Percentiles rank a stretch among this genome's conserved stretches.
phyloP scores from a whole-genome alignment of 2,888 invertebrate genomes.

The Rugalucina vietnamica region DNA sequence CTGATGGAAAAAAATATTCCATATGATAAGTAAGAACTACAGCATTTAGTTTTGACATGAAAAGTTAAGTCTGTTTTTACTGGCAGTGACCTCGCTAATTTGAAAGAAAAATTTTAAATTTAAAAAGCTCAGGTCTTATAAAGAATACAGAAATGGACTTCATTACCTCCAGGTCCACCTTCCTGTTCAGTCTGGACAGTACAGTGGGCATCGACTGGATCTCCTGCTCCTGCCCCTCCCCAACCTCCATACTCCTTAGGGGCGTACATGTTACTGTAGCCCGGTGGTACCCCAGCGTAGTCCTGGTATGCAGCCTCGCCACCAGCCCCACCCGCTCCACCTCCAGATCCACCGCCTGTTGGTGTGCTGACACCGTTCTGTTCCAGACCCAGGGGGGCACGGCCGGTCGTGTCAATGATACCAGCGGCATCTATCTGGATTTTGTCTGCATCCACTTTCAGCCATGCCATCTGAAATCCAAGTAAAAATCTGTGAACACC shows the following conservation, averaged over 20 bases:
- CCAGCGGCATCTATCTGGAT: conserved; percentile 73
- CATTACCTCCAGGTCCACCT: conserved; percentile 70
- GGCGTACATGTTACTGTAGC: conserved; percentile 68
- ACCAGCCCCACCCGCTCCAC: conserved; percentile 68
- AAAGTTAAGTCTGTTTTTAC: too few species aligned
- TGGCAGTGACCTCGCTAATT: too few species aligned
- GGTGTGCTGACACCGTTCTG: conserved; percentile 60
- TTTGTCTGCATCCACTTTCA: conserved; percentile 56
- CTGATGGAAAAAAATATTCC: too few species aligned
- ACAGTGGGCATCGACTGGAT: conserved; percentile 51
- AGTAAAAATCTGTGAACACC: too few species aligned
- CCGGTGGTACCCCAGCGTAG: conserved; percentile 67
- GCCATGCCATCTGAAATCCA: conserved; percentile 66
- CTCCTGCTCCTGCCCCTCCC: conserved; percentile 72
- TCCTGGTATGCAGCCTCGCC: conserved; percentile 63
- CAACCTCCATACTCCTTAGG: conserved; percentile 70
- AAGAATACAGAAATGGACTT: too few species aligned
- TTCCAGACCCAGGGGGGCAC: conserved; percentile 55
- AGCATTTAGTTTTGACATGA: too few species aligned
- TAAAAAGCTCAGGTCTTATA: too few species aligned
- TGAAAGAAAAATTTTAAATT: too few species aligned
- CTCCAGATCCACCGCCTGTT: conserved; percentile 69
- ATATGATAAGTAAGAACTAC: too few species aligned
- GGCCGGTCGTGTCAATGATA: conserved; percentile 64
- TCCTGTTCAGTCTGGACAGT: conserved; percentile 29